Evolutionary conservation across 2,113 vertebrate species (phyloP).

Genomic region (Spea bombifrons): DNA sequence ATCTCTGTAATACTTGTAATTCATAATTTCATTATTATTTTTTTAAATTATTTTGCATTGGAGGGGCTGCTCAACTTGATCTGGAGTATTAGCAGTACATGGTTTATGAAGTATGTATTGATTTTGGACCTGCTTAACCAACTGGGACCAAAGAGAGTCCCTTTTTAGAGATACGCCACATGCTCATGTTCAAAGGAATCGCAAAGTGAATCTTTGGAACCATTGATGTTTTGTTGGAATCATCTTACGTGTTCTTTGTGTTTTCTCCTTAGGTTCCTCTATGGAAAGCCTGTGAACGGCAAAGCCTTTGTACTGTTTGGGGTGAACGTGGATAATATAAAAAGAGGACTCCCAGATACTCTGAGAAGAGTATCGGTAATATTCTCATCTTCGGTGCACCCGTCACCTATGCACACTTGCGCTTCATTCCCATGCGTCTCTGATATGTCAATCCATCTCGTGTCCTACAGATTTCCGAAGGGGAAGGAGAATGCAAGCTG

Average conservation of each 20-base stretch:
- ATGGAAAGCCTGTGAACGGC: slow-evolving; percentile 61
- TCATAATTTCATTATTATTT: too few species aligned
- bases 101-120: too few species aligned
- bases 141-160: not conserved
- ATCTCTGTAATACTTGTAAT: too few species aligned
- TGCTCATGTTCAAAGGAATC: too few species aligned
- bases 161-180: not conserved
- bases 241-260: not conserved
- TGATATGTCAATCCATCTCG: not conserved
- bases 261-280: slow-evolving; percentile 58
- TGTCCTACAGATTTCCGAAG: slow-evolving; percentile 53
- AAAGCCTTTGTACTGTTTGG: slow-evolving; percentile 66
- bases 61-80: too few species aligned
- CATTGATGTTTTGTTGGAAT: not conserved
- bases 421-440: not conserved
- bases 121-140: not conserved
- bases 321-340: slow-evolving; percentile 37
- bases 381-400: not conserved
- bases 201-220: too few species aligned
- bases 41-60: too few species aligned
- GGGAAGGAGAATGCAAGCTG: slow-evolving; percentile 48
- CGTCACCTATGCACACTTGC: not conserved
- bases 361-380: slow-evolving; percentile 38
- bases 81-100: too few species aligned
- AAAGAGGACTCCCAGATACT: slow-evolving; percentile 56